phyloP scores from a whole-genome alignment of 2,113 vertebrate species.

The Ceyx cyanopectus region DNA sequence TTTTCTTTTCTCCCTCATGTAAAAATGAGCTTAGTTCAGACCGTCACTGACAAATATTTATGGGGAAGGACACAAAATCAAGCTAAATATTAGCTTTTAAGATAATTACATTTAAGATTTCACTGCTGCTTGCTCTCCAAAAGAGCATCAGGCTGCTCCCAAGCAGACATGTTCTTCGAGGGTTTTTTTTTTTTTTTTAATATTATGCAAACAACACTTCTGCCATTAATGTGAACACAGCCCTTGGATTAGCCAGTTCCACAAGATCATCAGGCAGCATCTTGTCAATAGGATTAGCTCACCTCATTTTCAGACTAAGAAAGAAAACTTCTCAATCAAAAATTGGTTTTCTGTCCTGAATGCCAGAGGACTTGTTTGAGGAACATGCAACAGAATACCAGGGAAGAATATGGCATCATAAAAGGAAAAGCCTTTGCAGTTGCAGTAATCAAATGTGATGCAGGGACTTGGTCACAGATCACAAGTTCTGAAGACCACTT shows the following conservation, averaged over 20 bases:
- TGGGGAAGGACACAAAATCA: not conserved
- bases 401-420: accelerated
- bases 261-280: not conserved
- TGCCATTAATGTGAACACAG: not conserved
- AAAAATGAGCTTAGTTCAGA: not conserved
- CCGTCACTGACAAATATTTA: not conserved
- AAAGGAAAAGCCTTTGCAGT: not conserved
- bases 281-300: not conserved
- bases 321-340: not conserved
- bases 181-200: not conserved
- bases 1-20: not conserved
- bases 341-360: not conserved
- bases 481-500: not conserved
- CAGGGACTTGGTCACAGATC: not conserved
- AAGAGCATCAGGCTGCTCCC: not conserved
- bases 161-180: not conserved
- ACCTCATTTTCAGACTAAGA: not conserved
- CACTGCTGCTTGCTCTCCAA: not conserved
- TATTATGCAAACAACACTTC: not conserved
- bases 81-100: not conserved
- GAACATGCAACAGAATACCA: not conserved
- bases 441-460: not conserved
- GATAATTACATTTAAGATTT: not conserved
- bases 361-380: not conserved
- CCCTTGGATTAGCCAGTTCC: not conserved